These are phyloP conservation scores for Lerista edwardsae DNA, from an alignment of 2,797 vertebrate genomes.

Conservation along the genomic window DNA sequence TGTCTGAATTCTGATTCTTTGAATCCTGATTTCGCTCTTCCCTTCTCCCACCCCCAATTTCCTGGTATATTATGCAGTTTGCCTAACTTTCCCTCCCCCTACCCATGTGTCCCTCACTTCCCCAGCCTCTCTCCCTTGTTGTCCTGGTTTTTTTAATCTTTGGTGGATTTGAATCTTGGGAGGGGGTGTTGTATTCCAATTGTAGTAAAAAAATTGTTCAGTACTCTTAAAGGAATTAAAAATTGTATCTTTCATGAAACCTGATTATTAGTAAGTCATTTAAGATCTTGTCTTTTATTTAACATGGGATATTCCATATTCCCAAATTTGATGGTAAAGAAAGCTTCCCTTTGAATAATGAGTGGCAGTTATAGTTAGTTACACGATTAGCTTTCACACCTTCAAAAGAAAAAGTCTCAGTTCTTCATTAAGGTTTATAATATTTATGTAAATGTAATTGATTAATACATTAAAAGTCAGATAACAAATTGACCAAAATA, in stretches of 20 bases:
- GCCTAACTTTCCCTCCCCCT: too few relatives aligned
- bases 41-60: too few relatives aligned
- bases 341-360: neutral
- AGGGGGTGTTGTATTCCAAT: neutral
- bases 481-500: neutral
- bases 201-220: neutral
- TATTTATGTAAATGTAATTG: neutral
- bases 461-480: neutral
- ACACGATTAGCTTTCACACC: neutral
- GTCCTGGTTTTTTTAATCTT: too few relatives aligned
- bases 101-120: too few relatives aligned
- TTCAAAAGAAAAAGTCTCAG: neutral
- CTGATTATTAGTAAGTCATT: neutral
- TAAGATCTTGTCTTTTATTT: neutral
- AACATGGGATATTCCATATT: too few relatives aligned
- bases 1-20: too few relatives aligned
- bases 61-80: too few relatives aligned
- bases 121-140: too few relatives aligned
- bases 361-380: neutral
- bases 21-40: too few relatives aligned
- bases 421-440: neutral
- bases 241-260: neutral
- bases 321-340: neutral
- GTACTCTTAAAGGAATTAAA: neutral
- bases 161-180: too few relatives aligned